phyloP scores from a whole-genome alignment of 2,113 vertebrate genomes.

The Nycticorax nycticorax region DNA sequence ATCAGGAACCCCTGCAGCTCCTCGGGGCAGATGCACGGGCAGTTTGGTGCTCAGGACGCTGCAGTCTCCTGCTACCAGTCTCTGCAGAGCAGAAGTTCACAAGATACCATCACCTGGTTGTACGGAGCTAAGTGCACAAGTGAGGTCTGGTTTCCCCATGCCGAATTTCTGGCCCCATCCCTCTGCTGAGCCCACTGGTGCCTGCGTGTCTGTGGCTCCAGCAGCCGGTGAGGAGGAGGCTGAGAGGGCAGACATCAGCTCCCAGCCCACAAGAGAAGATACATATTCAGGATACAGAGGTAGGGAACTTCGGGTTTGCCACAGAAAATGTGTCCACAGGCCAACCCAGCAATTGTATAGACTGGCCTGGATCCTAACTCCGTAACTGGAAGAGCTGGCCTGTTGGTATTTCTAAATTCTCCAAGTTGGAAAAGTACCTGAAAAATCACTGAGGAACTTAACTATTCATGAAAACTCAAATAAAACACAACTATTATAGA shows the following conservation, averaged over 20 bases:
- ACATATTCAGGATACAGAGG: background rate
- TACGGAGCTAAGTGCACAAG: fast-evolving
- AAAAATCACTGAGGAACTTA: background rate
- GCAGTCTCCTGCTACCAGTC: background rate
- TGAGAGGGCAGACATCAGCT: background rate
- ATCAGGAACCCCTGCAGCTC: background rate
- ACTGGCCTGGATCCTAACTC: background rate
- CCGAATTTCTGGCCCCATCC: background rate
- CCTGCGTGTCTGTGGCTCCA: background rate
- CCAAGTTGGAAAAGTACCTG: background rate
- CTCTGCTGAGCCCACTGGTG: background rate
- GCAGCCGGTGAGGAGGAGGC: background rate
- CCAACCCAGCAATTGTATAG: background rate
- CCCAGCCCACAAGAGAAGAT: background rate
- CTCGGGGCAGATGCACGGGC: fast-evolving
- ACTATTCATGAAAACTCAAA: background rate
- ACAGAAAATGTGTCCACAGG: background rate
- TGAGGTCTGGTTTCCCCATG: background rate
- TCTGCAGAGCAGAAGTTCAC: background rate
- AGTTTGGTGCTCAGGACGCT: background rate
- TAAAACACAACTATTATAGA: background rate
- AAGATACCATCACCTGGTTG: fast-evolving
- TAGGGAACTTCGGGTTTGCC: background rate
- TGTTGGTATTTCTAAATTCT: fast-evolving
- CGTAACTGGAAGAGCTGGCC: background rate